Conservation (phyloP, 2,888 invertebrate genomes). For the Chloroclysta siterata region DNA sequence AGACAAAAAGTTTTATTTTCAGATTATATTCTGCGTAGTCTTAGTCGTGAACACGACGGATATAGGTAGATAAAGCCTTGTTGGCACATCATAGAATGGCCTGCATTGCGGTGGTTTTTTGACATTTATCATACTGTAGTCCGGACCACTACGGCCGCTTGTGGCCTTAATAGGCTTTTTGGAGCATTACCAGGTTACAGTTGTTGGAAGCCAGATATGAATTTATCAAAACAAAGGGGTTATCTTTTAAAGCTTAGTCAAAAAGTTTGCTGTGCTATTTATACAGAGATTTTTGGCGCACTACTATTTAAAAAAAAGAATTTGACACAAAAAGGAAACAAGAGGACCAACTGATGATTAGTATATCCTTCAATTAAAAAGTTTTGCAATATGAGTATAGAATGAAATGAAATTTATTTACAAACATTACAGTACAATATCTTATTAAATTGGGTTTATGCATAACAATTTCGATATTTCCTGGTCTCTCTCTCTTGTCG, state of each 20-base stretch:
- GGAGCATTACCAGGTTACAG: conserved; percentile 75
- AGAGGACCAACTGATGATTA: too few relatives aligned
- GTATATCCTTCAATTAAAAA: too few relatives aligned
- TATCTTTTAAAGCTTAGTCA: conserved; percentile 9
- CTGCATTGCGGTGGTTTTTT: conserved; percentile 78
- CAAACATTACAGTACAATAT: too few relatives aligned
- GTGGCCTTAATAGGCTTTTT: conserved; percentile 73
- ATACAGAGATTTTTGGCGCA: not conserved
- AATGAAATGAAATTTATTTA: too few relatives aligned
- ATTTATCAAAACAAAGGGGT: conserved; percentile 11
- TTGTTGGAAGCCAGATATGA: conserved; percentile 12
- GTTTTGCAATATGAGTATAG: too few relatives aligned
- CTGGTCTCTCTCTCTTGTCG: too few relatives aligned
- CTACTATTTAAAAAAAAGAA: not conserved
- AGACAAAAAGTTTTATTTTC: too few relatives aligned
- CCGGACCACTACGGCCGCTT: conserved; percentile 35
- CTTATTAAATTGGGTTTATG: too few relatives aligned
- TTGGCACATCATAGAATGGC: conserved; percentile 45
- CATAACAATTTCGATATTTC: too few relatives aligned
- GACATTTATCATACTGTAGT: conserved; percentile 76
- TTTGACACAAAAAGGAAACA: too few relatives aligned
- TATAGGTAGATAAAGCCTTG: conserved; percentile 33
- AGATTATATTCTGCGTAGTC: too few relatives aligned
- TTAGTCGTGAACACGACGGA: too few relatives aligned
- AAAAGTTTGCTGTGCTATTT: conserved; percentile 1